These are phyloP conservation scores for Alces alces DNA, from an alignment of 2,113 vertebrate genomes.

Conservation along the genomic window DNA sequence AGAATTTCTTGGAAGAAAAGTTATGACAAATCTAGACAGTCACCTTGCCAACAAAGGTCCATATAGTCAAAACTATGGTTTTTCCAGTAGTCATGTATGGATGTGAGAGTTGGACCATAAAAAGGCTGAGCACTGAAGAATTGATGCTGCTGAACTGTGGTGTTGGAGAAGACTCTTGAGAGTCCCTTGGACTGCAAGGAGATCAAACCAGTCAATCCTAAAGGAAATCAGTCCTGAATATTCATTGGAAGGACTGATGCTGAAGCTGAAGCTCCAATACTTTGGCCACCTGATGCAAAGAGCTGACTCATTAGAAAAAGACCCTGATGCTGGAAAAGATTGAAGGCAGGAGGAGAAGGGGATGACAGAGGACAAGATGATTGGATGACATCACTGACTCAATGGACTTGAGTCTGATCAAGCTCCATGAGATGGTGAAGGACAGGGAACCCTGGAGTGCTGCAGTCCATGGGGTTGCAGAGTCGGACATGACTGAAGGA, in stretches of 20 bases:
- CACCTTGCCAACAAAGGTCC: not conserved
- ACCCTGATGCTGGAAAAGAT: not conserved
- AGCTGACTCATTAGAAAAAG: not conserved
- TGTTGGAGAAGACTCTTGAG: not conserved
- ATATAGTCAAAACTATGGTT: not conserved
- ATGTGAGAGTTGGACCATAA: not conserved
- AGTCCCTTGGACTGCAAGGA: not conserved
- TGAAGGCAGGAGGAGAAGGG: not conserved
- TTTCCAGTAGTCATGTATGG: not conserved
- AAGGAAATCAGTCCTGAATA: not conserved
- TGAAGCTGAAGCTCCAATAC: not conserved
- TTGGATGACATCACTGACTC: not conserved
- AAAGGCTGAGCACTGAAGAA: not conserved
- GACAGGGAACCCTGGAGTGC: not conserved
- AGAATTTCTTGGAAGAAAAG: not conserved
- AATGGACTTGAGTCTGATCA: not conserved
- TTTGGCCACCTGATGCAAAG: not conserved
- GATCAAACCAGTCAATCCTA: not conserved
- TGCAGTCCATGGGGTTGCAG: not conserved
- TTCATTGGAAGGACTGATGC: not conserved
- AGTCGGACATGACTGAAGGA: not conserved
- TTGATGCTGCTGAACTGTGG: not conserved
- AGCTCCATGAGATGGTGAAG: not conserved
- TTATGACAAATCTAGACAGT: not conserved
- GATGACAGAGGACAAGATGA: not conserved